phyloP scores from a whole-genome alignment of 2,888 invertebrate genomes.

The Athalia circularis region DNA sequence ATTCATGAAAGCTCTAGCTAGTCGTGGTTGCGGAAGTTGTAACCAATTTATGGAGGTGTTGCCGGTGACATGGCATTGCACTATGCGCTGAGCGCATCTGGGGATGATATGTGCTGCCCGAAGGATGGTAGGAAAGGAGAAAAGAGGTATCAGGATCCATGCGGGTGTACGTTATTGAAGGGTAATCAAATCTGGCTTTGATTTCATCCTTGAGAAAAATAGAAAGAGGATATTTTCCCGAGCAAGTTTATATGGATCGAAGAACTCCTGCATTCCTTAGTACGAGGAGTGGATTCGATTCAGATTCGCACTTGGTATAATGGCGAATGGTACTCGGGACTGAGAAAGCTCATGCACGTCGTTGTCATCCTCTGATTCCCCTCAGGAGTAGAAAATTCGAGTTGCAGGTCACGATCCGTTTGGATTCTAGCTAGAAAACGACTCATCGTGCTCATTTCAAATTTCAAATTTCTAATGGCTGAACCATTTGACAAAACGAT shows the following conservation, averaged over 20 bases:
- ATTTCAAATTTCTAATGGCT: slow-evolving; percentile 26
- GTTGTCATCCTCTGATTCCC: slow-evolving; percentile 3
- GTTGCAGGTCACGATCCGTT: slow-evolving; percentile 1
- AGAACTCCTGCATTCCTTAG: slow-evolving; percentile 4
- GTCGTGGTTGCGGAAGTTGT: slow-evolving; percentile 56
- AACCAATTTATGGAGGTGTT: slow-evolving; percentile 68
- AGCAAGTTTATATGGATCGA: neutral
- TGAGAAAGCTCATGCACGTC: neutral
- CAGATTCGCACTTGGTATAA: neutral
- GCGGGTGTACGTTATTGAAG: slow-evolving; percentile 2
- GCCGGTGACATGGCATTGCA: slow-evolving; percentile 66
- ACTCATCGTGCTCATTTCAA: neutral
- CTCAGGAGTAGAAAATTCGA: slow-evolving; percentile 14
- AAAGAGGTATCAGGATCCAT: neutral
- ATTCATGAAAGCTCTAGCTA: neutral
- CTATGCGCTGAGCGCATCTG: slow-evolving; percentile 53
- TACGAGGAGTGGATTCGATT: neutral
- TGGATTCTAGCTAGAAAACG: slow-evolving; percentile 10
- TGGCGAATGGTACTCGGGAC: neutral
- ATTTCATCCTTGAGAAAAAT: neutral
- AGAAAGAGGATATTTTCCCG: slow-evolving; percentile 8
- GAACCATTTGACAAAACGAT: neutral
- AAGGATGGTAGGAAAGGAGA: neutral
- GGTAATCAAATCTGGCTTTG: slow-evolving; percentile 8
- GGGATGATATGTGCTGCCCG: neutral